Base-by-base conservation (phyloP, 1,140 invertebrate species). In the Aplysia californica region DNA sequence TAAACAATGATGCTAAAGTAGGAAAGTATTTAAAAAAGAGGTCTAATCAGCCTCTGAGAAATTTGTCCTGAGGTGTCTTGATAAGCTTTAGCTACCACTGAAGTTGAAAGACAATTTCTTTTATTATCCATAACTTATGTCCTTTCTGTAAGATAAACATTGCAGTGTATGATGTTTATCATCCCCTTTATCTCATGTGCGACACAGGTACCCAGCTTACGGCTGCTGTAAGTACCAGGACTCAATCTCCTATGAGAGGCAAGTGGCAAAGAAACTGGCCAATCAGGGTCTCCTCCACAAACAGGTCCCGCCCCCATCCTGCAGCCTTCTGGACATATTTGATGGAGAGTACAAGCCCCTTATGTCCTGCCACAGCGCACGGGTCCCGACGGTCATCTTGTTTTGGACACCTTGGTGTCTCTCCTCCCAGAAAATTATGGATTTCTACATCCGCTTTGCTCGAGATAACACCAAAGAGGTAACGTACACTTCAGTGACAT, bases 341-440 rank as follows among this genome's bases (percentile, higher is more conserved):
- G 83, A 84, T 38, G 86, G 88, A 50, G 85, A 88, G 36, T 88
- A 84, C 80, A 87, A 86, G 74, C 85, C 84, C 1, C 73, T 89
- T 29, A 77, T 88, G 71, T 75, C 73, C 23, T 79, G 77, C 18
- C 82, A 85, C 71, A 84, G 76, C 38, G 79, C 80, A 77, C 80
- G 85, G 20, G 82, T 75, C 65, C 82, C 86, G 21, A 87, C 86
- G 33, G 83, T 84, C 39, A 77, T 90, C 5, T 69, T 89, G 23
- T 90, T 90, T 77, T 90, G 89, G 89, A 87, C 86, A 41, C 85
- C 84, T 61, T 88, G 87, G 87, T 89, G 86, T 68, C 71, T 85
- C 44, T 77, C 84, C 36, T 88, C 87, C 15, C 80, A 85, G 65
- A 84, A 84, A 72, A 65, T 84, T 3, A 84, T 87, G 80, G 75